Percentiles rank a stretch among this genome's conserved stretches.
Evolutionary conservation across 2,113 vertebrate genomes (phyloP).

Genomic region (Turnix velox): DNA sequence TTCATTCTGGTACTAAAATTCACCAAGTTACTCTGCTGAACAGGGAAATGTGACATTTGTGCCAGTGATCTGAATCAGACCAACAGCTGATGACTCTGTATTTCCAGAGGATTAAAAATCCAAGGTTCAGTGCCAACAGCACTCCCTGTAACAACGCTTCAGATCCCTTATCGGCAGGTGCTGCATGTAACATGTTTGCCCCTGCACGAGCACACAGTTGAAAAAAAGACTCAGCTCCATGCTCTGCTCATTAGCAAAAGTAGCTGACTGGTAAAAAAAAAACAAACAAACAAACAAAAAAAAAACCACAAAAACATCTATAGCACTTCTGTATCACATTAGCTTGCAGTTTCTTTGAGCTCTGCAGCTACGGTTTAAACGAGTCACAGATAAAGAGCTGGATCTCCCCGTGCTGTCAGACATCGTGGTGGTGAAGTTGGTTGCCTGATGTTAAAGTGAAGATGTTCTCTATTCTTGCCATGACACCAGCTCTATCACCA

Average conservation of each 20-base stretch:
- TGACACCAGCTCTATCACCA: background rate
- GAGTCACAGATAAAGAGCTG: background rate
- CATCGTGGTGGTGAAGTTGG: background rate
- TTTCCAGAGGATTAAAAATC: background rate
- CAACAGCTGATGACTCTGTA: background rate
- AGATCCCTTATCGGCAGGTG: background rate
- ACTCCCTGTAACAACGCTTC: background rate
- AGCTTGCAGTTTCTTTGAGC: background rate
- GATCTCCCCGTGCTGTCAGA: background rate
- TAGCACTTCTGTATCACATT: background rate
- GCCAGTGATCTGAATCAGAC: background rate
- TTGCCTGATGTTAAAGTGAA: constrained; percentile 25
- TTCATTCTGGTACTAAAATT: background rate
- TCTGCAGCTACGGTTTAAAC: background rate
- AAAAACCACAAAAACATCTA: too few relatives aligned
- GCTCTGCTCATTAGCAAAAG: background rate
- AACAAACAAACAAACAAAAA: too few relatives aligned
- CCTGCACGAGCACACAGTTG: background rate
- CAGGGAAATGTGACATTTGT: background rate
- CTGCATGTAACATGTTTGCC: background rate
- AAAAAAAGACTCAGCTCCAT: background rate
- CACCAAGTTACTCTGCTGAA: background rate
- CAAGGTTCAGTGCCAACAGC: background rate
- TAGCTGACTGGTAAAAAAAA: background rate
- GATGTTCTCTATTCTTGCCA: background rate